Base-by-base conservation (phyloP, 2,797 vertebrate species). In the Xenops minutus region DNA sequence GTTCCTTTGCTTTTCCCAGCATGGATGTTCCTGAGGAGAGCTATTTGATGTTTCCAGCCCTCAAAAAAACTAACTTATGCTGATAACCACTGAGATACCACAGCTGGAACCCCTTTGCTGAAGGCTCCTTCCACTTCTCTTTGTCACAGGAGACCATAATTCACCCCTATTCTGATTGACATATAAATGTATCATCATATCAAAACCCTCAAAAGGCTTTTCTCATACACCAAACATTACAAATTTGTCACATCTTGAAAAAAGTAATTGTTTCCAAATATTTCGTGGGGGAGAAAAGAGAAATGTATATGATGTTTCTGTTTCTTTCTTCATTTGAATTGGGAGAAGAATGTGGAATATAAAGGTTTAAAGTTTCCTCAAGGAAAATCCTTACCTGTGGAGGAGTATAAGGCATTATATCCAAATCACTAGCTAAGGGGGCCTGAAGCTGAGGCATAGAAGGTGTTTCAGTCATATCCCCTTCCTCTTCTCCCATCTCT, bases 401-500 rank as follows among this genome's bases (percentile, higher is more conserved):
- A 39, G 99, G 98, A 54, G 99, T 99, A 88, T 99, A 99, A 78
- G 99, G 98, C 98, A 99, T 98, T 91, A 99, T 98, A 91, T 99
- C 99, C 98, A 99, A 96, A 74, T 99, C 99, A 95, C 97, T 98
- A 74, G 98, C 96, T 96, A 99, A 93, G 0, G 99, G 98, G 9
- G 99, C 98, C 92, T 99, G 99, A 91, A 99, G 98, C 93, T 98
- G 99, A 90, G 98, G 98, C 93, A 98, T 98, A 78, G 99, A 98
- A 39, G 98, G 98, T 69, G 98, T 98, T 75, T 99, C 99, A 73
- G 97, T 98, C 39, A 98, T 98, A 27, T 99, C 99, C 64, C 98
- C 98, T 77, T 99, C 99, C 85, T 99, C 99, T 84, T 99, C 99
- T 83, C 99, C 99, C 95, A 99, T 98, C 74, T 99, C 99, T 94